These are phyloP conservation scores for Vanessa cardui DNA, from an alignment of 2,888 invertebrate genomes.

Conservation along the genomic window DNA sequence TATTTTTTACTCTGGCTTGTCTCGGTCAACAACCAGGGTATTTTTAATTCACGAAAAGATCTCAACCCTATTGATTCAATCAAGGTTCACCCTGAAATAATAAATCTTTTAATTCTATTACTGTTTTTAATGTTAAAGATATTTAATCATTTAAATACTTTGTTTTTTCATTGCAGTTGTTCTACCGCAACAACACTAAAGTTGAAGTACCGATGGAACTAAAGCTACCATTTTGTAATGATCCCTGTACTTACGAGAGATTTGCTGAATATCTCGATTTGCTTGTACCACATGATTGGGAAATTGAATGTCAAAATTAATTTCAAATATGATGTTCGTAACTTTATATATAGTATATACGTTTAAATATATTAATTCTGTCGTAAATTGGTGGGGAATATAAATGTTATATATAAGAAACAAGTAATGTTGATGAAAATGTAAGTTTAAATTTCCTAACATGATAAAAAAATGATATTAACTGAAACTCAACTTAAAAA, in stretches of 20 bases:
- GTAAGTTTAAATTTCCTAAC: too few relatives aligned
- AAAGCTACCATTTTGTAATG: conserved; percentile 84
- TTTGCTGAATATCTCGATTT: conserved; percentile 80
- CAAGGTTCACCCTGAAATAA: too few relatives aligned
- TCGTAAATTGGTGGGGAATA: neutral
- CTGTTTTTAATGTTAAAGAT: too few relatives aligned
- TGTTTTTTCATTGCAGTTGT: conserved; percentile 76
- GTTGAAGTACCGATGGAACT: conserved; percentile 82
- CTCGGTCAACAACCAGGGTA: too few relatives aligned
- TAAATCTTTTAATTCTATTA: too few relatives aligned
- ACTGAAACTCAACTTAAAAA: too few relatives aligned
- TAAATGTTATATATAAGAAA: neutral
- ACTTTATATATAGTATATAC: neutral
- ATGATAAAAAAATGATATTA: too few relatives aligned
- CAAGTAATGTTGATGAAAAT: too few relatives aligned
- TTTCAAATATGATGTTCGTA: conserved; percentile 27
- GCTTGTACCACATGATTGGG: conserved; percentile 86
- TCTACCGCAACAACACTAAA: conserved; percentile 85
- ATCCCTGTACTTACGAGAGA: conserved; percentile 83
- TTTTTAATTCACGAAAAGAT: too few relatives aligned
- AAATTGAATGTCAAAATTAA: conserved; percentile 83
- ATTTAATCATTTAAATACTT: neutral
- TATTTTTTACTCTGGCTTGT: too few relatives aligned
- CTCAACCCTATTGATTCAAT: too few relatives aligned
- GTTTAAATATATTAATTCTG: neutral